A percentile compares a stretch with the other conserved stretches of the same genome.
Evolutionary conservation across 64 coral and sea anemone species (phyloP).

Genomic region (Stichodactyla helianthus): DNA sequence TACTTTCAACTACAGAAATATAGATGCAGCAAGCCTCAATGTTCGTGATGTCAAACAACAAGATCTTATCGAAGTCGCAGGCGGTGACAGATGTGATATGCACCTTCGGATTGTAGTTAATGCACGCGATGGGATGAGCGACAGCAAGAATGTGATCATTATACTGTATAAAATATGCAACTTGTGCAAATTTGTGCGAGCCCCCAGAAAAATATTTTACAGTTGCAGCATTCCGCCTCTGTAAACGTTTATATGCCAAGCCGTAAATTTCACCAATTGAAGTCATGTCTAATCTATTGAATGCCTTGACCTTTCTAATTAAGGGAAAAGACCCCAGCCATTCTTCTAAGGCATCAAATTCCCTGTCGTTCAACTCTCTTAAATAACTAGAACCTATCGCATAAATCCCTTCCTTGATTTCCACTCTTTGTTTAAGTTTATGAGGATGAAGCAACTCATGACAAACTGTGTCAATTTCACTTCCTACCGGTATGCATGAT

Average conservation of each 20-base stretch:
- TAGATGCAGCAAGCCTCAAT: background rate
- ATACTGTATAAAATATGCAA: conserved; percentile 36
- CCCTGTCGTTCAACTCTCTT: background rate
- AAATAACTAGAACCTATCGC: too few relatives aligned
- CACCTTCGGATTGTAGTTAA: conserved; percentile 7
- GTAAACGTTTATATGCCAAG: conserved; percentile 40
- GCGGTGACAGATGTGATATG: background rate
- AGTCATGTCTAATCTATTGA: conserved; percentile 37
- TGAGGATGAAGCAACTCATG: too few relatives aligned
- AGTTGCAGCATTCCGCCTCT: conserved; percentile 41
- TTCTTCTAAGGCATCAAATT: conserved; percentile 17
- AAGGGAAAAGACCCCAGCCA: conserved; percentile 4
- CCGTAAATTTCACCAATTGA: conserved; percentile 43
- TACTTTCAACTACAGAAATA: too few relatives aligned
- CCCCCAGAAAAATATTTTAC: conserved; percentile 9
- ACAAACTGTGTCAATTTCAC: too few relatives aligned
- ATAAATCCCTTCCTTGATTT: too few relatives aligned
- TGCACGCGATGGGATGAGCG: conserved; percentile 8
- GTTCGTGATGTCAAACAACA: background rate
- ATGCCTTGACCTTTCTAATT: conserved; percentile 21
- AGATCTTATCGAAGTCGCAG: background rate
- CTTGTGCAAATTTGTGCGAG: conserved; percentile 23
- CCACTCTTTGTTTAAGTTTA: too few relatives aligned
- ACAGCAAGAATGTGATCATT: conserved; percentile 23
- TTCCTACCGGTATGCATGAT: too few relatives aligned